Evolutionary conservation across 2,888 invertebrate species (phyloP).

Genomic region (Spialia ferax): DNA sequence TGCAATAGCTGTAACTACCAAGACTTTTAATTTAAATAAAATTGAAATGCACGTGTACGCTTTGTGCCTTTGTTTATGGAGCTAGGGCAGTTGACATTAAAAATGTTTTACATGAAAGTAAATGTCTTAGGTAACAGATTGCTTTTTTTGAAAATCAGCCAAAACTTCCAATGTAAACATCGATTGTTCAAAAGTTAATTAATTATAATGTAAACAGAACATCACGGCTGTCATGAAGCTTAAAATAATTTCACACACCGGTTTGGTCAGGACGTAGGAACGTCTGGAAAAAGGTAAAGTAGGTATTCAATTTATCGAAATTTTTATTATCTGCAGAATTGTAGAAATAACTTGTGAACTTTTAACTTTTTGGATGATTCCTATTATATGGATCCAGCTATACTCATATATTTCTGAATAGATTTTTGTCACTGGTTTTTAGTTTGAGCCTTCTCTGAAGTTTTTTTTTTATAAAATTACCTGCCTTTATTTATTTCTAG

Average conservation of each 20-base stretch:
- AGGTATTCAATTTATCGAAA: too few species aligned
- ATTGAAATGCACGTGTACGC: background rate
- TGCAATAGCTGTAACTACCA: background rate
- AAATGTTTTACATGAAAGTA: constrained; percentile 6
- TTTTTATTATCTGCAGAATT: too few species aligned
- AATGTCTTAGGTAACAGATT: background rate
- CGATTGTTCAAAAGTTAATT: background rate
- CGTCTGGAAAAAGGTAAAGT: background rate
- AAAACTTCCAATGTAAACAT: constrained; percentile 4
- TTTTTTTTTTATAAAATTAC: too few species aligned
- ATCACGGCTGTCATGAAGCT: background rate
- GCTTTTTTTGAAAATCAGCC: constrained; percentile 15
- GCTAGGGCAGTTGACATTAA: background rate
- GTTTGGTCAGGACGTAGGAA: background rate
- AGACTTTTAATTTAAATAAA: background rate
- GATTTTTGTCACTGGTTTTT: too few species aligned
- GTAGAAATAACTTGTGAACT: too few species aligned
- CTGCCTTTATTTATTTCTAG: too few species aligned
- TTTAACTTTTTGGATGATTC: too few species aligned
- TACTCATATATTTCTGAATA: too few species aligned
- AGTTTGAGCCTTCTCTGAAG: too few species aligned
- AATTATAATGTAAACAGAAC: background rate
- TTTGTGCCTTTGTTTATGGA: background rate
- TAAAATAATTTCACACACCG: background rate
- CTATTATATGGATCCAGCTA: too few species aligned